A percentile compares a stretch with the other conserved stretches of the same genome.
Conservation (phyloP, 2,113 vertebrate species). For the Dicerorhinus sumatrensis region DNA sequence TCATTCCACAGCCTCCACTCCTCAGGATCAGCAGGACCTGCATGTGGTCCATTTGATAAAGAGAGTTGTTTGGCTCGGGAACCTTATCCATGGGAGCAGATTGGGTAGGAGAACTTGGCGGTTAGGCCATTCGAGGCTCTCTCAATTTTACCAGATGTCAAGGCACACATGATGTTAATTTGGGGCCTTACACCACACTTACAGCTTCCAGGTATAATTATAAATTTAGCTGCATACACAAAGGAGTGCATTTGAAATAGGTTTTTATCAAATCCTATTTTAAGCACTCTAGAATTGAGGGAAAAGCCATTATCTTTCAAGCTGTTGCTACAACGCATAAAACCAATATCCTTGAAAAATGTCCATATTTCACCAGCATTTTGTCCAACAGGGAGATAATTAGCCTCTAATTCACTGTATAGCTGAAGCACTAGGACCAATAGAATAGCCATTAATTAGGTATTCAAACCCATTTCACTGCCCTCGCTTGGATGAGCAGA, state of each 20-base stretch:
- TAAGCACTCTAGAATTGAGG: neutral
- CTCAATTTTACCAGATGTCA: neutral
- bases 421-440: slow-evolving; percentile 68
- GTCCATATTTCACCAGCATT: slow-evolving; percentile 71
- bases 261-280: slow-evolving; percentile 34
- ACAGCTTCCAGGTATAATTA: neutral
- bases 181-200: neutral
- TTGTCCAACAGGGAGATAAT: slow-evolving; percentile 77
- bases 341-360: slow-evolving; percentile 68
- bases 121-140: rapidly evolving
- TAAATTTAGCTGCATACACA: neutral
- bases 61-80: neutral
- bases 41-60: neutral
- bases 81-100: neutral
- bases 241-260: neutral
- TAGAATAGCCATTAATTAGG: slow-evolving; percentile 57
- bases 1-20: neutral
- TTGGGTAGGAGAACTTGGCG: neutral
- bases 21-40: neutral
- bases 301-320: neutral
- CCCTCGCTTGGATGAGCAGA: neutral
- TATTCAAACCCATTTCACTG: neutral
- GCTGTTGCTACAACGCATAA: neutral
- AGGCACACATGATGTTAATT: neutral
- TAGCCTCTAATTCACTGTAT: slow-evolving; percentile 44